Base-by-base conservation (phyloP, 2,113 vertebrate genomes). In the Pteruthius melanotis region DNA sequence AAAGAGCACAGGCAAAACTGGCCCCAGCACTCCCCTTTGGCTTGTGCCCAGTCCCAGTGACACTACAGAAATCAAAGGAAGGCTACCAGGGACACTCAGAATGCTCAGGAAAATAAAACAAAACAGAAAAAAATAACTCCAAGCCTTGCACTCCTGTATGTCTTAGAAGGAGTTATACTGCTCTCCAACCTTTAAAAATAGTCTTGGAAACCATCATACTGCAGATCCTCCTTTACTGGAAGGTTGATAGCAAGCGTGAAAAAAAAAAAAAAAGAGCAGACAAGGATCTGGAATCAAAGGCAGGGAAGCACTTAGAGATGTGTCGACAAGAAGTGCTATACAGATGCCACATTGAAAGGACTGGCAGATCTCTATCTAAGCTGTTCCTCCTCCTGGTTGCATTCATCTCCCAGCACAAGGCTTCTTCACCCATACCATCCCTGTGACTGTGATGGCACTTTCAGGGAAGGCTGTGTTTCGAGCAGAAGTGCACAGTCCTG, bases 301-400 rank as follows among this genome's bases (percentile, higher is more conserved):
- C 82, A 86, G 52, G 63, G 75, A 94, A 95, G 79, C 47, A 56
- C 50, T 91, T 69, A 66, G 92, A 88, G 79, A 94, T 1, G 2
- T 90, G 90, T 86, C 12, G 12, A 86, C 70, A 87, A 88, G 87
- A 94, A 91, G 75, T 83, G 87, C 76, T 90, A 39, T 83, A 86
- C 9, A 40, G 68, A 69, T 91, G 82, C 53, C 87, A 89, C 49
- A 57, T 65, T 57, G 76, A 91, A 91, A 82, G 49, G 87, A 79
- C 84, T 94, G 87, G 70, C 96, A 97, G 93, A 95, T 92, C 89
- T 94, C 89, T 66, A 0, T 83, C 76, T 84, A 94, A 94, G 83
- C 87, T 97, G 93, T 94, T 96, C 56, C 74, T 87, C 61, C 70
- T 91, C 74, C 84, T 59, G 74, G 49, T 30, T 70, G 54, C 70